phyloP scores from a whole-genome alignment of 2,797 vertebrate species.

The Thaleichthys pacificus region DNA sequence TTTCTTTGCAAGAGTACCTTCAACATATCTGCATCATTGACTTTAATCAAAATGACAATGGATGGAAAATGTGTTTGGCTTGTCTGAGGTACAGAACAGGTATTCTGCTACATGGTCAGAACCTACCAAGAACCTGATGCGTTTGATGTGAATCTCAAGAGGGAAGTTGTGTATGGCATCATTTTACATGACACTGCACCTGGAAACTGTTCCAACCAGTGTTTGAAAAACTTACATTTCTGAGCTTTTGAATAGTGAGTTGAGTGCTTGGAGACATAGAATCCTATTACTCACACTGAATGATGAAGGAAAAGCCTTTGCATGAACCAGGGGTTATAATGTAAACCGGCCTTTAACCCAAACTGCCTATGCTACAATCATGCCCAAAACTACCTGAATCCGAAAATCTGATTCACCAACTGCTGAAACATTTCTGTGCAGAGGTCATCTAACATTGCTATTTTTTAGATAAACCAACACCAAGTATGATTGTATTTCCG shows the following conservation, averaged over 20 bases:
- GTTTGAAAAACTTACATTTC: background rate
- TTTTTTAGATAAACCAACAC: background rate
- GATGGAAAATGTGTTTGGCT: background rate
- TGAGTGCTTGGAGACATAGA: background rate
- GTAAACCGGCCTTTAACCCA: no score
- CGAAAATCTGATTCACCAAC: background rate
- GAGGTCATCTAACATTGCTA: background rate
- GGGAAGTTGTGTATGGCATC: background rate
- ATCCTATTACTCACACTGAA: background rate
- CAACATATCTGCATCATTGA: constrained; percentile 26
- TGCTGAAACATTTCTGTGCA: background rate
- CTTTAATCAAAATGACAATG: constrained; percentile 29
- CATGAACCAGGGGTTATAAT: no score
- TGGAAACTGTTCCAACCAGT: background rate
- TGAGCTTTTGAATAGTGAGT: background rate
- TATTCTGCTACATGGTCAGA: background rate
- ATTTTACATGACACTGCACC: background rate
- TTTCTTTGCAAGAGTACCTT: constrained; percentile 17
- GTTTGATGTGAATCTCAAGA: background rate
- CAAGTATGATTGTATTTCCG: background rate
- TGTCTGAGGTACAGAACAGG: constrained; percentile 3
- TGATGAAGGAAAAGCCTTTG: background rate
- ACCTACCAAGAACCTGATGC: background rate
- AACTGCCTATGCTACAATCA: background rate
- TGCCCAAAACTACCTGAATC: background rate